Base-by-base conservation (phyloP, 2,113 vertebrate genomes). In the Ammospiza nelsoni region DNA sequence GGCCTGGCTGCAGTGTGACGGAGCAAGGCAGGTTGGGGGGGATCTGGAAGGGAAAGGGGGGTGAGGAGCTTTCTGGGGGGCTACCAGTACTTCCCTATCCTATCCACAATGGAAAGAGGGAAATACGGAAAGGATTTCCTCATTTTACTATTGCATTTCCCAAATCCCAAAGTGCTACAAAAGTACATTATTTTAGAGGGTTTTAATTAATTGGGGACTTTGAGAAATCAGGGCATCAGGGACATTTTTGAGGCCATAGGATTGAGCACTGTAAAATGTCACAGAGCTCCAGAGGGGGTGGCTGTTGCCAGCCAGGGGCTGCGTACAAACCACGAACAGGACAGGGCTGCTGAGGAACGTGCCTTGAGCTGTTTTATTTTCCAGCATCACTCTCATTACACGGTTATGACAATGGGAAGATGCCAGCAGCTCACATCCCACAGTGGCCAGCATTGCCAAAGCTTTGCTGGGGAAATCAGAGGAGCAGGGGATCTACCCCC, bases 1-100 rank as follows among this genome's bases (percentile, higher is more conserved):
- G 99, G 49, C 99, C 99, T 0, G 99, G 99, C 97, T 99, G 99
- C 93, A 99, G 93, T 0, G 99, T 99, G 93, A 99, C 99, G 0
- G 99, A 99, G 91, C 99, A 99, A 0, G 99, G 99, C 62, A 99
- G 98, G 95, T 99, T 99, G 12, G 99, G 98, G 31, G 99, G 99
- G 72, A 99, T 99, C 99, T 99, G 97, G 27, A 78, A 61, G 33
- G 48, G 43, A 74, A 84, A 27, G 3, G 5, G 2, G 12, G 2
- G 9, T 51, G 10, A 72, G 43, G 31, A 77, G 13, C 10, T 63
- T 84, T 35, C 20, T 5, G 3, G 5, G 10, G 27, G 23, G 3
- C 31, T 71, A 62, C 43, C 51, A n/a, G n/a, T 62, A 17, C 4
- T 59, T 49, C 15, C 54, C 46, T 57, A 54, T 49, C 39, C 75